Base-by-base conservation (phyloP, 2,113 vertebrate genomes). In the Fulica atra region DNA sequence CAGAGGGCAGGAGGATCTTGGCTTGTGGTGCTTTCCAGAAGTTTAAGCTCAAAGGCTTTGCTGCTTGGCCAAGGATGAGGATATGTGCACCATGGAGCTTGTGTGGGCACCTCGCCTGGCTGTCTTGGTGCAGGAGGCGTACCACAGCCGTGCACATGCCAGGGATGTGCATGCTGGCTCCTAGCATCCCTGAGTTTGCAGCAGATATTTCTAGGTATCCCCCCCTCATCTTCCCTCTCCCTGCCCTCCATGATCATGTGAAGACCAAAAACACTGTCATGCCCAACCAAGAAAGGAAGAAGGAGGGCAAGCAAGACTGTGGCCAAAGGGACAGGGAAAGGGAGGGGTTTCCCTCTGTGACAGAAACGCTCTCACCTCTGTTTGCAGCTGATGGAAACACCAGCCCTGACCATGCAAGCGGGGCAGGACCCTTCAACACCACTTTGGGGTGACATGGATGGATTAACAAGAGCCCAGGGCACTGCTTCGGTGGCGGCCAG, bases 21-120 rank as follows among this genome's bases (percentile, higher is more conserved):
- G 46, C 48, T 80, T 10, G 3, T 51, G 21, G n/a, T 64, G 73
- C 68, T 89, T 86, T 86, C 50, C 35, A 54, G 24, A 82, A 51
- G 19, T 28, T 92, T 57, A 72, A 79, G 17, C 21, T 77, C 48
- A n/a, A 92, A 36, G 35, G 29, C 84, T 35, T 23, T 40, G 42
- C 57, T 88, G 48, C 21, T 85, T 60, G 68, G 64, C 31, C 77
- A 77, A 48, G 35, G 29, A 50, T 53, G 68, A 72, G 90, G 35
- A 26, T 0, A 0, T 36, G 53, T 35, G 48, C 51, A 46, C 38
- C 74, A 69, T 0, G 1, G 50, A 59, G 28, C 50, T 70, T 50
- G 6, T 26, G 25, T 19, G 26, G 25, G 13, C 35, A 46, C 42
- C 24, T 38, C 71, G 42, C 11, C 35, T 21, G 0, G 0, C 25